Conservation (phyloP, 1,140 invertebrate species). For the Pomacea maculata region DNA sequence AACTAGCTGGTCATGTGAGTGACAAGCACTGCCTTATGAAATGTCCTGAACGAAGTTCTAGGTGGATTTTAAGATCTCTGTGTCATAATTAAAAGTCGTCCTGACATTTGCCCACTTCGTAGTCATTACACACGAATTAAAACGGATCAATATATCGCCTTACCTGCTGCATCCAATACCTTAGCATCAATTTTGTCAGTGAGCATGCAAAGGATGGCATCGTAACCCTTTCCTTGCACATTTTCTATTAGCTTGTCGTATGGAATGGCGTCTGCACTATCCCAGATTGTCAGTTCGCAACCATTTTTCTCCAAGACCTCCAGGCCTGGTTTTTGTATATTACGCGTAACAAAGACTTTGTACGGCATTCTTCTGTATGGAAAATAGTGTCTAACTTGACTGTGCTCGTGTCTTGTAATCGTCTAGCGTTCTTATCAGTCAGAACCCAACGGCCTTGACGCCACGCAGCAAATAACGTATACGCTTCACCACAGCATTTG, state of each 20-base stretch:
- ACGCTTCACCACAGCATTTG: too few species aligned
- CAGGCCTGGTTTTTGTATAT: slow-evolving; percentile 54
- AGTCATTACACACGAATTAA: too few species aligned
- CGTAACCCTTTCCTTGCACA: slow-evolving; percentile 72
- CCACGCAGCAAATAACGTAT: too few species aligned
- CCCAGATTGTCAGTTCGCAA: slow-evolving; percentile 53
- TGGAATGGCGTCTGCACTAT: slow-evolving; percentile 72
- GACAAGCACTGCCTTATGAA: too few species aligned
- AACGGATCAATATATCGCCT: slow-evolving; percentile 22
- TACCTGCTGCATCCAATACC: slow-evolving; percentile 74
- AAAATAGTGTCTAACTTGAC: too few species aligned
- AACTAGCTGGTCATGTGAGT: too few species aligned
- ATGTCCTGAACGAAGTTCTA: too few species aligned
- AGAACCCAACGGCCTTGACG: too few species aligned
- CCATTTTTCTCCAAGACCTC: slow-evolving; percentile 38
- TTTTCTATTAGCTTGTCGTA: slow-evolving; percentile 76
- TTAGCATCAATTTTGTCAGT: slow-evolving; percentile 86
- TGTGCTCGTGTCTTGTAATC: too few species aligned
- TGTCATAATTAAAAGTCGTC: background rate
- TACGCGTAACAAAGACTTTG: slow-evolving; percentile 57
- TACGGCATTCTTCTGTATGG: background rate
- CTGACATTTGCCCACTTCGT: too few species aligned
- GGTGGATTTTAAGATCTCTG: too few species aligned
- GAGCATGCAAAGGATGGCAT: slow-evolving; percentile 83
- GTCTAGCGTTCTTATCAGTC: too few species aligned